Base-by-base conservation (phyloP, 2,888 invertebrate species). In the Sphecodes monilicornis region DNA sequence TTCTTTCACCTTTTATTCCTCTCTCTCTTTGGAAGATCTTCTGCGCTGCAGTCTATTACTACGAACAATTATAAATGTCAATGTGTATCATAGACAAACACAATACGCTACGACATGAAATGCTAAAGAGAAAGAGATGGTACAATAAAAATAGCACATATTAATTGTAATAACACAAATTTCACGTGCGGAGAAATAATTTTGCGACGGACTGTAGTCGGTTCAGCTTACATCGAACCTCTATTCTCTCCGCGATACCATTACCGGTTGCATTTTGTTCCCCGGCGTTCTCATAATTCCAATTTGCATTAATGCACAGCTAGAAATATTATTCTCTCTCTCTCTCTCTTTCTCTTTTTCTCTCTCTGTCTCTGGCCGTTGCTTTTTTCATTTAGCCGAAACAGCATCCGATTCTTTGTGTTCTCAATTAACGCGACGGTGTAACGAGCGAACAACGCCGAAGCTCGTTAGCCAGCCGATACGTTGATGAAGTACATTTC, bases 361-460 rank as follows among this genome's bases (percentile, higher is more conserved):
- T 11, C 36, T 32, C 64, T 16, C 64, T 18, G 29, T 0, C 32
- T 18, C 64, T 32, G 8, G 6, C 2, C 22, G 1, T n/a, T 64
- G 18, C 3, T n/a, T 39, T 68, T 41, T 79, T 43, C 66, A 10
- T 60, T 22, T n/a, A 32, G 16, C 11, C 26, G 26, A n/a, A 11
- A 43, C 43, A 69, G 36, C 57, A 32, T 71, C 70, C 66, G 54
- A 79, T 64, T 79, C 74, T 72, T 74, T 71, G 32, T n/a, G 29
- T 29, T 54, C 54, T 74, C 71, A 71, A 82, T 80, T 80, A 80
- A 70, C 72, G 68, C 68, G 76, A 57, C 46, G 70, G 72, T 29
- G 41, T 83, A 83, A 83, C 81, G 80, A 83, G 68, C 70, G 77
- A 60, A 41, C 70, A 57, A 32, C 66, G 70, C n/a, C n/a, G 60